Base-by-base conservation (phyloP, 37 sponge, comb jelly and placozoan species). In the Halichondria panicea region DNA sequence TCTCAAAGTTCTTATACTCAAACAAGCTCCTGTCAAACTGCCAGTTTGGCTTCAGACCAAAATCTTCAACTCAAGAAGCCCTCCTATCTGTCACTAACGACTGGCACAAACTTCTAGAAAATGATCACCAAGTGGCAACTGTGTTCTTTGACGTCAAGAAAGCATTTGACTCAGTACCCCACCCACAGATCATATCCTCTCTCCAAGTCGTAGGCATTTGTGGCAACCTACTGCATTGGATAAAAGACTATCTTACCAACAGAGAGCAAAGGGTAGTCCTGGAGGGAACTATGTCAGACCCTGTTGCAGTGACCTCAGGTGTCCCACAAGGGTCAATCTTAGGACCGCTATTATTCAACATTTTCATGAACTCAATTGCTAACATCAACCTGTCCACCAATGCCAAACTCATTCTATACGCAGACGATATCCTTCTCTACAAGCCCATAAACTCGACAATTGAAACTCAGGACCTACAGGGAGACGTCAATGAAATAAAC, bases 361-460 rank as follows among this genome's bases (percentile, higher is more conserved):
- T 72, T 36, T 72, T 56, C n/a, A 55, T 72, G 38, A 72, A 72
- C 8, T 21, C 40, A 4, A 31, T 72, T 21, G 28, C 42, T 34
- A 36, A 72, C 8, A 25, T 72, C 24, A 18, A 50, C 25, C 19
- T 72, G 11, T 72, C 59, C 30, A 4, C 9, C 25, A 40, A 53
- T 38, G 41, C 44, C 38, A 76, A 37, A 12, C 25, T 76, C 9
- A 44, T 45, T 8, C 48, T 76, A 33, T 76, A 63, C 33, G 77
- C 77, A 24, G 77, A 76, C 62, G 77, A 76, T 30, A 63, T 61
- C 31, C 34, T 76, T 4, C 77, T 76, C 22, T 60, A 63, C 54
- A 65, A 66, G 40, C 39, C 68, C 53, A 33, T 77, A 4, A 21
- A 66, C 27, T 66, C 55, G 4, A 37, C 35, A 7, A 4, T 4